Percentiles rank a stretch among this genome's conserved stretches.
Evolutionary conservation across 2,113 vertebrate genomes (phyloP).

Genomic region (Caloenas nicobarica): DNA sequence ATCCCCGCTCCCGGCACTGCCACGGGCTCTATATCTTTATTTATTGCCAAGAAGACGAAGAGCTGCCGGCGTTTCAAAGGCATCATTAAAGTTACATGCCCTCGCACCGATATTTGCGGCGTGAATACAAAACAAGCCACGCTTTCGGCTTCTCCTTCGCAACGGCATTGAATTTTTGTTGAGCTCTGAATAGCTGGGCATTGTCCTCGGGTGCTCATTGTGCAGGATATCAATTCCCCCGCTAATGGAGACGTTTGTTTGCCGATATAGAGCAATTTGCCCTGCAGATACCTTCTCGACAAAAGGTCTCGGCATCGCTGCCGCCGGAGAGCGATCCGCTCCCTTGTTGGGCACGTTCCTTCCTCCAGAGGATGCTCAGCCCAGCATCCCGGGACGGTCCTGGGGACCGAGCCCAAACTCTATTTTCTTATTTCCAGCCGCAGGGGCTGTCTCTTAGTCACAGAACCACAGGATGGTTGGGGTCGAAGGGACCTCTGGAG

Average conservation of each 20-base stretch:
- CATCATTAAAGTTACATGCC: background rate
- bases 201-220: background rate
- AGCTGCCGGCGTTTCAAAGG: background rate
- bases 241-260: background rate
- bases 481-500: too few relatives aligned
- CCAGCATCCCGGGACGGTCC: background rate
- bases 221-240: background rate
- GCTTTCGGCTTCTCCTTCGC: background rate
- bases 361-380: background rate
- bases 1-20: background rate
- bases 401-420: too few relatives aligned
- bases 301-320: background rate
- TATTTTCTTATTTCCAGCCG: too few relatives aligned
- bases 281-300: background rate
- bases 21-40: fast-evolving
- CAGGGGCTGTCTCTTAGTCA: too few relatives aligned
- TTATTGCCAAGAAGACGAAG: background rate
- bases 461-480: too few relatives aligned
- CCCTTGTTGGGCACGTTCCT: too few relatives aligned
- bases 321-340: background rate
- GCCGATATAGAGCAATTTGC: slow-evolving; percentile 17
- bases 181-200: background rate
- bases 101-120: fast-evolving
- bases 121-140: background rate
- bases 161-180: background rate